Percentiles rank a stretch among this genome's conserved stretches.
Evolutionary conservation across 2,113 vertebrate species (phyloP).

Genomic region (Gavialis gangeticus): DNA sequence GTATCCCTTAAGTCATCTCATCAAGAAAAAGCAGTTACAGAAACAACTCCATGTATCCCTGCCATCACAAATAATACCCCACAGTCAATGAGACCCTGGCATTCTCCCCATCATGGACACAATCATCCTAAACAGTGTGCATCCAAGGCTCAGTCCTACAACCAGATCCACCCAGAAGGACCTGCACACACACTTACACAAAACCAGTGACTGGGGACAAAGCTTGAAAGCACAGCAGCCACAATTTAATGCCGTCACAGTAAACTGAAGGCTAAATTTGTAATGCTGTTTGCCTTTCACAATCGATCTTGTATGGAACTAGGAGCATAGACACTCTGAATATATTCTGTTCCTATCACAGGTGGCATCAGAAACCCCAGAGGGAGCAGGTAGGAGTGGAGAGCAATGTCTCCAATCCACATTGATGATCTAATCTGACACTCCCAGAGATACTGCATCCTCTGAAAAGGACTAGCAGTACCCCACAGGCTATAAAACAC

Average conservation of each 20-base stretch:
- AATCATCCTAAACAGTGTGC: background rate
- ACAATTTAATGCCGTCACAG: conserved; percentile 10
- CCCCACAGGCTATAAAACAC: background rate
- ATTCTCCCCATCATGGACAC: background rate
- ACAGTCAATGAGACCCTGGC: background rate
- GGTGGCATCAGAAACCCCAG: background rate
- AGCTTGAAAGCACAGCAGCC: background rate
- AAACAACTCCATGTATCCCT: background rate
- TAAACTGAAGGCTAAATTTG: background rate
- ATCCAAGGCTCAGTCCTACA: background rate
- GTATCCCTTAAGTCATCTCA: background rate
- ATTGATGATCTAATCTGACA: background rate
- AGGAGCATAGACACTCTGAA: background rate
- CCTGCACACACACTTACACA: background rate
- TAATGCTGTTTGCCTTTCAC: background rate
- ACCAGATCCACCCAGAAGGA: background rate
- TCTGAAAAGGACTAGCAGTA: background rate
- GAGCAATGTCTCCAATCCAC: background rate
- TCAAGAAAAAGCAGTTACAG: background rate
- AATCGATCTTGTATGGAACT: background rate
- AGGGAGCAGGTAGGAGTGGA: background rate
- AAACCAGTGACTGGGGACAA: background rate
- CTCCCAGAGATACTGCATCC: background rate
- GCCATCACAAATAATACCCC: background rate
- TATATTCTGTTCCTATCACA: background rate